Evolutionary conservation across 2,888 invertebrate species (phyloP).

Genomic region (Lordiphosa fenestrarum): DNA sequence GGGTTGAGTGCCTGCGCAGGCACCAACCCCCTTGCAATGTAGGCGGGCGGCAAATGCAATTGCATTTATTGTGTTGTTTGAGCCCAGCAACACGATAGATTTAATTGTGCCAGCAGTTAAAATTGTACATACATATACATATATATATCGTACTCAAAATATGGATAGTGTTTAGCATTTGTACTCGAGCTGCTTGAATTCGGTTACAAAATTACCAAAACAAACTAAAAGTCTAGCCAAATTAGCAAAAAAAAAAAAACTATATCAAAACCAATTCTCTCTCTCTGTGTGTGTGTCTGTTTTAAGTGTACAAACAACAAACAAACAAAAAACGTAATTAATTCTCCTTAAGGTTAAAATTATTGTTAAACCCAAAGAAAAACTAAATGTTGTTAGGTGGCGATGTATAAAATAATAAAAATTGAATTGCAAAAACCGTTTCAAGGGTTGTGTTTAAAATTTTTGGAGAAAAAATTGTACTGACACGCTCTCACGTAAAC

Average conservation of each 20-base stretch:
- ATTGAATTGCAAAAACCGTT: slow-evolving; percentile 32
- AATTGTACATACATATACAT: slow-evolving; percentile 29
- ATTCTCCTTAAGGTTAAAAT: slow-evolving; percentile 3
- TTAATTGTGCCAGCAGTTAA: slow-evolving; percentile 58
- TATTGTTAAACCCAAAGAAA: slow-evolving; percentile 4
- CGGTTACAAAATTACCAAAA: not conserved
- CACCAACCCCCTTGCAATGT: slow-evolving; percentile 35
- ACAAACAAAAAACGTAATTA: not conserved
- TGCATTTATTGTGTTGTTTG: slow-evolving; percentile 71
- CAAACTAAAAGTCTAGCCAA: slow-evolving; percentile 54
- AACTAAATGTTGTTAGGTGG: slow-evolving; percentile 57
- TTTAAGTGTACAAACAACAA: slow-evolving; percentile 38
- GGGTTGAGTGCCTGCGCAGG: slow-evolving; percentile 51
- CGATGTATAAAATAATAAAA: slow-evolving; percentile 29
- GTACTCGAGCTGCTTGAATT: slow-evolving; percentile 19
- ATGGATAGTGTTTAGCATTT: slow-evolving; percentile 43
- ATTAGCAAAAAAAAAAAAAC: slow-evolving; percentile 36
- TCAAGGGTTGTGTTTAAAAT: too few species aligned
- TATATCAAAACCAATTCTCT: slow-evolving; percentile 37
- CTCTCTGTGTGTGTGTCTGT: slow-evolving; percentile 39
- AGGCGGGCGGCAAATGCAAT: slow-evolving; percentile 55
- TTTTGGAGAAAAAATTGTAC: too few species aligned
- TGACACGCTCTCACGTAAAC: too few species aligned
- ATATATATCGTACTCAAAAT: slow-evolving; percentile 15
- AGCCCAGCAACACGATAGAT: slow-evolving; percentile 75